These are phyloP conservation scores for Melanotaenia boesemani DNA, from an alignment of 2,797 vertebrate genomes.

Conservation along the genomic window DNA sequence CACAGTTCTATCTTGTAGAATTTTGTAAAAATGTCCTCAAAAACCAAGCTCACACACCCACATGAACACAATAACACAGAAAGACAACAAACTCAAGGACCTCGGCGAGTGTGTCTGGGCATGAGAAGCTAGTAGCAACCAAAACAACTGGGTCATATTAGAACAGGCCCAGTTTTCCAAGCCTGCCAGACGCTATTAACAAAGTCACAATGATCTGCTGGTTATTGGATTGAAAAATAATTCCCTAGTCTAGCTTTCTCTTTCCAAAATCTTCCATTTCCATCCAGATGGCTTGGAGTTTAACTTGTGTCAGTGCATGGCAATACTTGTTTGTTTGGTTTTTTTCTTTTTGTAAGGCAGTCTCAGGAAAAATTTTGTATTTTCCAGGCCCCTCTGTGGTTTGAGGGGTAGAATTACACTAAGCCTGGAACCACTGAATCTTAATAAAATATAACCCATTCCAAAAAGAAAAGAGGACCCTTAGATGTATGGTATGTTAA, in stretches of 20 bases:
- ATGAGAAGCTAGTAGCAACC: slow-evolving; percentile 61
- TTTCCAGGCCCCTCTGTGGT: slow-evolving; percentile 68
- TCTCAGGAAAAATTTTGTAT: slow-evolving; percentile 60
- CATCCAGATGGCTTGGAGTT: slow-evolving; percentile 74
- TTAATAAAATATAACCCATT: slow-evolving; percentile 52
- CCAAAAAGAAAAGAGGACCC: slow-evolving; percentile 30
- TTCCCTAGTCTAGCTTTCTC: slow-evolving; percentile 59
- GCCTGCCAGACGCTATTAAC: slow-evolving; percentile 67
- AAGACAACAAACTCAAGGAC: slow-evolving; percentile 55
- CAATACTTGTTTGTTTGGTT: slow-evolving; percentile 72
- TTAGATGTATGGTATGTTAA: slow-evolving; percentile 30
- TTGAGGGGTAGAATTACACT: slow-evolving; percentile 54
- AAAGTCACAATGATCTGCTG: slow-evolving; percentile 70
- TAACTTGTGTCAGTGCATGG: slow-evolving; percentile 72
- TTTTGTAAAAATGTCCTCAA: slow-evolving; percentile 32
- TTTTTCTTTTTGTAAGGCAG: slow-evolving; percentile 64
- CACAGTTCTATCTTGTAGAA: slow-evolving; percentile 38
- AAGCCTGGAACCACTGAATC: slow-evolving; percentile 52
- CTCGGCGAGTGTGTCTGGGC: slow-evolving; percentile 43
- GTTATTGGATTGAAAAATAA: slow-evolving; percentile 74
- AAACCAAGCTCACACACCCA: slow-evolving; percentile 28
- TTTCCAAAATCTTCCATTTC: slow-evolving; percentile 66
- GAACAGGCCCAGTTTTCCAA: slow-evolving; percentile 70
- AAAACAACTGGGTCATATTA: slow-evolving; percentile 78
- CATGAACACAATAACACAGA: slow-evolving; percentile 52